phyloP scores from a whole-genome alignment of 2,797 vertebrate species.

The Limnodromus scolopaceus region DNA sequence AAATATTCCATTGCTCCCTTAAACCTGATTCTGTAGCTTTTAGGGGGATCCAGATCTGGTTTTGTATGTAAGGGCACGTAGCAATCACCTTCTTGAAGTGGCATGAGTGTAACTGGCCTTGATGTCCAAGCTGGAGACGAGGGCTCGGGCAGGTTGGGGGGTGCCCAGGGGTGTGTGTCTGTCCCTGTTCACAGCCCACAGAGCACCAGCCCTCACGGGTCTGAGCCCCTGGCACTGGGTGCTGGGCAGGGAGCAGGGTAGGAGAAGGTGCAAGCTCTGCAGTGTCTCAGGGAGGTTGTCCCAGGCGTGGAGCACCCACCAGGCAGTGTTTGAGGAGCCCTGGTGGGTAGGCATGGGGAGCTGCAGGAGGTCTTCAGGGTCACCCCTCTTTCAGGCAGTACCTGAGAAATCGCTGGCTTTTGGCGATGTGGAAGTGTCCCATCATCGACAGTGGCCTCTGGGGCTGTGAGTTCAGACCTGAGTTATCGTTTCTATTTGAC shows the following conservation, averaged over 20 bases:
- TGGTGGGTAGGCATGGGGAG: not conserved
- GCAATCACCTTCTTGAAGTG: not conserved
- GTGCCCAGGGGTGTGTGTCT: not conserved
- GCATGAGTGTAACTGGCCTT: not conserved
- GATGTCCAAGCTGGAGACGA: not conserved
- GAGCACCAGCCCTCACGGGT: not conserved
- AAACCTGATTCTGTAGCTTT: not conserved
- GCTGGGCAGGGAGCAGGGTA: not conserved
- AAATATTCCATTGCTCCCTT: not conserved
- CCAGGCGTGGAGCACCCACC: not conserved
- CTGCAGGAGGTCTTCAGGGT: not conserved
- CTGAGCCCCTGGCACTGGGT: not conserved
- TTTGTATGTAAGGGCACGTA: not conserved
- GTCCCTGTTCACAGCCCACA: not conserved
- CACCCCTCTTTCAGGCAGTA: not conserved
- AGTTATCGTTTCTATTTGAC: not conserved
- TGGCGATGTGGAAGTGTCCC: fast-evolving
- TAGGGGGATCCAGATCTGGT: not conserved
- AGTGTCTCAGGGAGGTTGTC: not conserved
- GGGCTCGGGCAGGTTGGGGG: not conserved
- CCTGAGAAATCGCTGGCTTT: not conserved
- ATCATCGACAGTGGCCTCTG: fast-evolving
- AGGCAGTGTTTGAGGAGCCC: not conserved
- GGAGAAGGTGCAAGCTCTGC: not conserved
- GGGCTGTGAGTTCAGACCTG: not conserved